These are phyloP conservation scores for Phyllopteryx taeniolatus DNA, from an alignment of 2,113 vertebrate species.

Conservation along the genomic window DNA sequence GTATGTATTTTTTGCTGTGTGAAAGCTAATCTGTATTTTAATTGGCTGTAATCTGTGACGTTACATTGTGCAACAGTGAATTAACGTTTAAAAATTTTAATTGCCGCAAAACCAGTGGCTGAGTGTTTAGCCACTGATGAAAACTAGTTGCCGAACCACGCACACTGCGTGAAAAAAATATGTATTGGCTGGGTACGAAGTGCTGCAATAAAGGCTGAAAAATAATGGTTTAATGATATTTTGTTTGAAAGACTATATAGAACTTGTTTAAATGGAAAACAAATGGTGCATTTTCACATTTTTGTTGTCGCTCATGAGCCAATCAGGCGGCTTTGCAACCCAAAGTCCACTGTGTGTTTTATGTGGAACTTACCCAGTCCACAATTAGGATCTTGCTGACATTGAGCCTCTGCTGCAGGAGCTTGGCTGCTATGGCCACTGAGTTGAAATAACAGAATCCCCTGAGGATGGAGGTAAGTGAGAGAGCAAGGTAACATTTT, in stretches of 20 bases:
- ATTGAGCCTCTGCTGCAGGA: slow-evolving; percentile 90
- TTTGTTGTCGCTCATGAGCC: not conserved
- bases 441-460: slow-evolving; percentile 99
- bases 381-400: slow-evolving; percentile 97
- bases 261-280: not conserved
- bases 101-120: too few species aligned
- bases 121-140: too few species aligned
- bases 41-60: too few species aligned
- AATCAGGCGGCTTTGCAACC: not conserved
- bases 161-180: too few species aligned
- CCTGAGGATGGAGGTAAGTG: slow-evolving; percentile 67
- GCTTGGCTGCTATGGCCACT: slow-evolving; percentile 91
- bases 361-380: slow-evolving; percentile 89
- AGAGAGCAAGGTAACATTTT: not conserved
- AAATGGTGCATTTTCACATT: slow-evolving; percentile 1
- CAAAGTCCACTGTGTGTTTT: not conserved
- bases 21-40: too few species aligned
- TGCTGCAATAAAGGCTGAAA: too few species aligned
- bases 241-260: not conserved
- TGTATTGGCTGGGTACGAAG: too few species aligned
- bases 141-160: too few species aligned
- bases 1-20: too few species aligned
- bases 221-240: not conserved
- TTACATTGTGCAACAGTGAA: too few species aligned
- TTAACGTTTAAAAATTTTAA: too few species aligned